These are phyloP conservation scores for Varroa destructor DNA, from an alignment of 1,140 invertebrate genomes.

Conservation along the genomic window DNA sequence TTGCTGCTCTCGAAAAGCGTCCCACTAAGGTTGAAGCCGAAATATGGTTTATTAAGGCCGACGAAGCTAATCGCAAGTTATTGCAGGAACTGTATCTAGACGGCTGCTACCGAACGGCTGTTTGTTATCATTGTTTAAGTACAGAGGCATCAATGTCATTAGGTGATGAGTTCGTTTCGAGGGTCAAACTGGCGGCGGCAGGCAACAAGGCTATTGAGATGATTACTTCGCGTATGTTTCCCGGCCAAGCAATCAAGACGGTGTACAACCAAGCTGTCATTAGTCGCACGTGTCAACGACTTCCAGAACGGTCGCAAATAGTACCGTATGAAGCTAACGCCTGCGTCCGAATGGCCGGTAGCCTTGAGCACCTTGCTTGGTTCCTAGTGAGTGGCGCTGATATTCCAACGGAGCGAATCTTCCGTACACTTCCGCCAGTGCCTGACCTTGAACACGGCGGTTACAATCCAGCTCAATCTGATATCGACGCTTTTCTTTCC, in stretches of 20 bases:
- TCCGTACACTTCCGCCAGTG: not conserved
- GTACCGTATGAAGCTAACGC: not conserved
- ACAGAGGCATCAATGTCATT: not conserved
- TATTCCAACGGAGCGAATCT: slow-evolving; percentile 21
- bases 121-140: slow-evolving; percentile 6
- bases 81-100: not conserved
- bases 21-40: not conserved
- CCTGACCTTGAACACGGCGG: not conserved
- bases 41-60: not conserved
- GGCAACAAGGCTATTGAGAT: not conserved
- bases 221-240: slow-evolving; percentile 4
- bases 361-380: slow-evolving; percentile 19
- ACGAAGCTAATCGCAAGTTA: not conserved
- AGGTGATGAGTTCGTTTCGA: not conserved
- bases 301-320: not conserved
- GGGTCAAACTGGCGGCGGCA: not conserved
- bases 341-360: slow-evolving; percentile 1
- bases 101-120: slow-evolving; percentile 3
- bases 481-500: slow-evolving; percentile 14
- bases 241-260: not conserved
- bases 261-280: not conserved
- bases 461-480: not conserved
- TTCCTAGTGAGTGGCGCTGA: slow-evolving; percentile 3
- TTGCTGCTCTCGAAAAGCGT: not conserved
- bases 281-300: not conserved